Evolutionary conservation across 2,797 vertebrate genomes (phyloP).

Genomic region (Ciconia nigra): DNA sequence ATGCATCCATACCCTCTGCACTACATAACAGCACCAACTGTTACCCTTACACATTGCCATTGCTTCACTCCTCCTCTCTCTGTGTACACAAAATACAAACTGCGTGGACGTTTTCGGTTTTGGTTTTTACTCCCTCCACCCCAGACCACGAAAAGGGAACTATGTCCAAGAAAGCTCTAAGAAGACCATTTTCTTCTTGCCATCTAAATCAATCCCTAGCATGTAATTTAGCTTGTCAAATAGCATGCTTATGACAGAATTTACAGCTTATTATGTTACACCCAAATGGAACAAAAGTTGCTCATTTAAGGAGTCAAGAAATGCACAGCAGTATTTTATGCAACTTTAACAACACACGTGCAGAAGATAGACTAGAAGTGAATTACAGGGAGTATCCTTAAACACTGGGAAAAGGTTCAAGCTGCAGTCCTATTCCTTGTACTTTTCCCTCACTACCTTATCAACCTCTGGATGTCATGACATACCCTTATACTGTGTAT

Average conservation of each 20-base stretch:
- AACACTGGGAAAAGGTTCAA: background rate
- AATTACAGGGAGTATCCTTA: background rate
- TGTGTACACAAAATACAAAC: background rate
- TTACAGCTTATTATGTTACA: background rate
- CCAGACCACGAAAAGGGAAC: background rate
- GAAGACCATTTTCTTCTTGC: background rate
- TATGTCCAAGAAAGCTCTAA: background rate
- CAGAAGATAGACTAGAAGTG: background rate
- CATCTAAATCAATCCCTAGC: background rate
- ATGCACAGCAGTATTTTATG: background rate
- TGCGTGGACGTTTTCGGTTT: background rate
- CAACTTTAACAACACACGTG: background rate
- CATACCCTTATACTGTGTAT: rapidly evolving
- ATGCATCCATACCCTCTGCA: background rate
- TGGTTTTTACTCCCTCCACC: background rate
- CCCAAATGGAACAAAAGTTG: background rate
- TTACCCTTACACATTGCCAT: background rate
- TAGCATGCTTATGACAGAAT: background rate
- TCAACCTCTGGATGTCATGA: rapidly evolving
- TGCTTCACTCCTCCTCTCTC: background rate
- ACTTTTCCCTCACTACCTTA: background rate
- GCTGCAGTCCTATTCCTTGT: background rate
- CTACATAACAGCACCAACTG: background rate
- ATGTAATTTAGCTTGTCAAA: background rate
- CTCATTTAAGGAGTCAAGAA: background rate